Evolutionary conservation across 1,140 invertebrate genomes (phyloP).

Genomic region (Neelides sp.): DNA sequence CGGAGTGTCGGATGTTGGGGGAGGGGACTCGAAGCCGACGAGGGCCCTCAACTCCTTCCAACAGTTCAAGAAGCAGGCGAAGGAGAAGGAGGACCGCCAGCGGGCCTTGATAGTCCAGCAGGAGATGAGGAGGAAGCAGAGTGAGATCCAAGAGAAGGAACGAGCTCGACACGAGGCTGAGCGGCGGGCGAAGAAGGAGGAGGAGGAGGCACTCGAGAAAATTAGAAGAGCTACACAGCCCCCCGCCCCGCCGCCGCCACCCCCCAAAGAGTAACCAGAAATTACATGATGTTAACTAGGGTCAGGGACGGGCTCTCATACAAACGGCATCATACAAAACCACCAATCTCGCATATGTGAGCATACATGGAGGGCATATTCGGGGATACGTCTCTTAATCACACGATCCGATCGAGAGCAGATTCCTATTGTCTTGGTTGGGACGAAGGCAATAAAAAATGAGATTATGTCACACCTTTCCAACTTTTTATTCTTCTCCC

Average conservation of each 20-base stretch:
- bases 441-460: no score
- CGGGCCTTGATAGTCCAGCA: conserved; percentile 68
- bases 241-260: conserved; percentile 8
- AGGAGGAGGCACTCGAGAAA: conserved; percentile 63
- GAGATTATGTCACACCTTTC: no score
- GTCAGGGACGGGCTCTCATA: no score
- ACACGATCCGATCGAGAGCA: no score
- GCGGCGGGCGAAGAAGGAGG: conserved; percentile 58
- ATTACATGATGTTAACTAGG: no score
- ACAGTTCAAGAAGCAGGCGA: conserved; percentile 86
- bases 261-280: background rate
- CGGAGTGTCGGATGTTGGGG: background rate
- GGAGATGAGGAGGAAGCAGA: conserved; percentile 58
- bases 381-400: no score
- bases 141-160: conserved; percentile 72
- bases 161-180: conserved; percentile 63
- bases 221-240: conserved; percentile 39
- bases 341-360: no score
- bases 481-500: no score
- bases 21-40: conserved; percentile 9
- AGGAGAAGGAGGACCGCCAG: conserved; percentile 84
- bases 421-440: no score
- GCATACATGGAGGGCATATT: no score
- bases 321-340: no score
- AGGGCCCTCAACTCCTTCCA: conserved; percentile 48